These are phyloP conservation scores for Dicrurus megarhynchus DNA, from an alignment of 2,113 vertebrate genomes.

Conservation along the genomic window DNA sequence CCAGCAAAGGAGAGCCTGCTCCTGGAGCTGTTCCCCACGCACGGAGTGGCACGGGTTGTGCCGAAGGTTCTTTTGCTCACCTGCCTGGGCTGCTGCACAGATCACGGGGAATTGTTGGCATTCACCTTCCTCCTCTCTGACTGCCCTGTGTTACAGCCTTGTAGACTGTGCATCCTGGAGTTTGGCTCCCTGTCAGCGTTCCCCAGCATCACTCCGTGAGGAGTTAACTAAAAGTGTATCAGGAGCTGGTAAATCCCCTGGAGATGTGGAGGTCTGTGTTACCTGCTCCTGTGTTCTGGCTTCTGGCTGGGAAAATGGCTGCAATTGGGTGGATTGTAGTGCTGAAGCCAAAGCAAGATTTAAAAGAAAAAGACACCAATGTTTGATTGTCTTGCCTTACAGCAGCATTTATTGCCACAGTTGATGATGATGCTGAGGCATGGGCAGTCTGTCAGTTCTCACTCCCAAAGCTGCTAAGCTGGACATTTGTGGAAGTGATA, in stretches of 20 bases:
- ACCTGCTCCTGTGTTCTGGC: background rate
- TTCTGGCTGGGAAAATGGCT: background rate
- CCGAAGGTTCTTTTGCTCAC: accelerated
- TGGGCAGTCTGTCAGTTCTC: background rate
- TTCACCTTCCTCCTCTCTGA: background rate
- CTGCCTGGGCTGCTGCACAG: background rate
- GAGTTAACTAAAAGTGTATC: background rate
- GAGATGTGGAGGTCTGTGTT: background rate
- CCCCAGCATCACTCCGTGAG: accelerated
- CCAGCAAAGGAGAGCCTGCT: background rate
- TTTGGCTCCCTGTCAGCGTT: background rate
- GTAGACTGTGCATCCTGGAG: background rate
- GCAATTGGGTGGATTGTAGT: background rate
- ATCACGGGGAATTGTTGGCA: accelerated
- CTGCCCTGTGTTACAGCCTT: background rate
- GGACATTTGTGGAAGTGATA: background rate
- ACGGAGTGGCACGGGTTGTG: background rate
- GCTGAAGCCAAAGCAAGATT: background rate
- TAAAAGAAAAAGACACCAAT: background rate
- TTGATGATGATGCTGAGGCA: background rate
- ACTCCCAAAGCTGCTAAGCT: background rate
- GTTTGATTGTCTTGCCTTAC: background rate
- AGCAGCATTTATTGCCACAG: background rate
- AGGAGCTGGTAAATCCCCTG: background rate
- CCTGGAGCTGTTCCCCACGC: background rate